Evolutionary conservation across 1,140 invertebrate genomes (phyloP).

Genomic region (Neuroterus valhalla): DNA sequence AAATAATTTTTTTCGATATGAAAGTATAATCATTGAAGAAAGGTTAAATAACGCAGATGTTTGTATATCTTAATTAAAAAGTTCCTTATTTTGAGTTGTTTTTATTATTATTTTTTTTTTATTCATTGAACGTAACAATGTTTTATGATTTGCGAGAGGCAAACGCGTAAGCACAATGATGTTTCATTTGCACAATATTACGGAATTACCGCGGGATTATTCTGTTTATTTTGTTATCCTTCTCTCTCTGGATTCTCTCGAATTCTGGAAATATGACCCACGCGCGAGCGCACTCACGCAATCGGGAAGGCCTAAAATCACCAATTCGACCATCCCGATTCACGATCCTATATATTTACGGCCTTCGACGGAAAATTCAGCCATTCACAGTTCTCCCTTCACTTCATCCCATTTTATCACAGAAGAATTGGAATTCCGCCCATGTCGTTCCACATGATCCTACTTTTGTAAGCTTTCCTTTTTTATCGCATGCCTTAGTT

Average conservation of each 20-base stretch:
- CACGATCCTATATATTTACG: constrained; percentile 10
- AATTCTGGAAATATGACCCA: constrained; percentile 19
- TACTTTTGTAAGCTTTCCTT: not conserved
- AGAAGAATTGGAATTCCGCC: not conserved
- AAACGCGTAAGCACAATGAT: constrained; percentile 4
- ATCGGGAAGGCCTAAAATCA: constrained; percentile 9
- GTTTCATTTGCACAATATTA: constrained; percentile 9
- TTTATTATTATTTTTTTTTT: too few relatives aligned
- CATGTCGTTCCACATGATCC: not conserved
- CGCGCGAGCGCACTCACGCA: constrained; percentile 17
- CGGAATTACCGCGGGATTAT: not conserved
- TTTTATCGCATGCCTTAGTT: not conserved
- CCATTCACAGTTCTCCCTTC: not conserved
- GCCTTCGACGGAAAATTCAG: constrained; percentile 11
- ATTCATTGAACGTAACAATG: not conserved
- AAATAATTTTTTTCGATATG: too few relatives aligned
- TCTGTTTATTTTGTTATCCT: constrained; percentile 17
- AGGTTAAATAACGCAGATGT: too few relatives aligned
- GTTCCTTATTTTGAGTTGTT: too few relatives aligned
- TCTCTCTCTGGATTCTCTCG: constrained; percentile 9
- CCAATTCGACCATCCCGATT: not conserved
- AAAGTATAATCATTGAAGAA: too few relatives aligned
- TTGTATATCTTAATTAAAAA: too few relatives aligned
- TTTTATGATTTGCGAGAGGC: not conserved
- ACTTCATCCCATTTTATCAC: not conserved